Evolutionary conservation across 2,113 vertebrate species (phyloP).

Genomic region (Thamnophis sirtalis): DNA sequence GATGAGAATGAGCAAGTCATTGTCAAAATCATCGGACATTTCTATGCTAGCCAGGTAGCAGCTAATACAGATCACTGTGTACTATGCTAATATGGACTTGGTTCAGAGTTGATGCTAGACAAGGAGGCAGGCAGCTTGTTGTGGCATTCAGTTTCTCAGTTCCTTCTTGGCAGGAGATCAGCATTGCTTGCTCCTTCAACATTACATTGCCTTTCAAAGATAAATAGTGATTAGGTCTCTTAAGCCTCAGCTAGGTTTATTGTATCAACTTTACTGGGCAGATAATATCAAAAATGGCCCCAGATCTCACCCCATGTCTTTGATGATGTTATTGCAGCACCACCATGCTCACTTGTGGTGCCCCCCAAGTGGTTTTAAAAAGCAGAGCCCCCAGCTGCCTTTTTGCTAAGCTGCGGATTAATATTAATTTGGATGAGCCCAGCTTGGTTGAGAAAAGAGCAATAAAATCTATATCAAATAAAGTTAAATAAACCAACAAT

Average conservation of each 20-base stretch:
- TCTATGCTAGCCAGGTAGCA: constrained; percentile 93
- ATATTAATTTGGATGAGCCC: background rate
- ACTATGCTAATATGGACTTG: background rate
- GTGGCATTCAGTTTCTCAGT: background rate
- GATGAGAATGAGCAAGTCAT: constrained; percentile 94
- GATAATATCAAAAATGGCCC: background rate
- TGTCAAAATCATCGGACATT: constrained; percentile 95
- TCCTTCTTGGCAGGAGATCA: background rate
- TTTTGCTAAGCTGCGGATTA: background rate
- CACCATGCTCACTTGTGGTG: background rate
- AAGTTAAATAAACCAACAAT: background rate
- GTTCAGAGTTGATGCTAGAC: background rate
- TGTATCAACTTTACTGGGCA: background rate
- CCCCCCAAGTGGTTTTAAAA: background rate
- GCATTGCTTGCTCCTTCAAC: background rate
- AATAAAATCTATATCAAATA: background rate
- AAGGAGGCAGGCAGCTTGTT: no score
- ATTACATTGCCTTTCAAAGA: background rate
- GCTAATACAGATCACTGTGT: background rate
- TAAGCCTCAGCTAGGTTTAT: background rate
- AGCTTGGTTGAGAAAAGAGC: background rate
- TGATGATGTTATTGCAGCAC: background rate
- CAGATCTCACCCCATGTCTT: background rate
- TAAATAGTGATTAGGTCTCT: background rate
- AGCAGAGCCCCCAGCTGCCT: background rate